Evolutionary conservation across 2,113 vertebrate genomes (phyloP).

Genomic region (Callocephalon fimbriatum): DNA sequence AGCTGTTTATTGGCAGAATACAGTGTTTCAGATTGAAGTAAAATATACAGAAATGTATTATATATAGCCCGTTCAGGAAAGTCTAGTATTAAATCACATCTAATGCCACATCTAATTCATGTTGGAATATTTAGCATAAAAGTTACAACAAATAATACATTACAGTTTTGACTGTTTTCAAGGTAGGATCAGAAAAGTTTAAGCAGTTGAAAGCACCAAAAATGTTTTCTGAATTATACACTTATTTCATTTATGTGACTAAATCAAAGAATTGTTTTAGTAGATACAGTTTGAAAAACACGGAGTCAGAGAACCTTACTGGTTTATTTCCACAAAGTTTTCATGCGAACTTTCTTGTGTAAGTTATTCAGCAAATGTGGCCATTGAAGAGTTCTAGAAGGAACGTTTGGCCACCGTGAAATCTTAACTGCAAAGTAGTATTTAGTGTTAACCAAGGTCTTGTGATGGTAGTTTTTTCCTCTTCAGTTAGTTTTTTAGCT

Average conservation of each 20-base stretch:
- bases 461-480: rapidly evolving
- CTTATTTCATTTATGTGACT: background rate
- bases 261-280: background rate
- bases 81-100: background rate
- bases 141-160: background rate
- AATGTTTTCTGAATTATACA: background rate
- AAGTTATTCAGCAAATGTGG: background rate
- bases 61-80: background rate
- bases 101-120: background rate
- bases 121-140: background rate
- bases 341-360: background rate
- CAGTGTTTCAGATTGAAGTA: background rate
- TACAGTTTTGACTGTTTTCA: background rate
- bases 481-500: background rate
- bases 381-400: background rate
- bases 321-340: background rate
- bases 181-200: background rate
- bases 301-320: background rate
- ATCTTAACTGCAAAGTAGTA: background rate
- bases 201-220: background rate
- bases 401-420: background rate
- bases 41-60: background rate
- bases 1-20: background rate
- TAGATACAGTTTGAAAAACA: background rate
- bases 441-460: background rate